Conservation (phyloP, 2,797 vertebrate species). For the Phoxinus dragarum region DNA sequence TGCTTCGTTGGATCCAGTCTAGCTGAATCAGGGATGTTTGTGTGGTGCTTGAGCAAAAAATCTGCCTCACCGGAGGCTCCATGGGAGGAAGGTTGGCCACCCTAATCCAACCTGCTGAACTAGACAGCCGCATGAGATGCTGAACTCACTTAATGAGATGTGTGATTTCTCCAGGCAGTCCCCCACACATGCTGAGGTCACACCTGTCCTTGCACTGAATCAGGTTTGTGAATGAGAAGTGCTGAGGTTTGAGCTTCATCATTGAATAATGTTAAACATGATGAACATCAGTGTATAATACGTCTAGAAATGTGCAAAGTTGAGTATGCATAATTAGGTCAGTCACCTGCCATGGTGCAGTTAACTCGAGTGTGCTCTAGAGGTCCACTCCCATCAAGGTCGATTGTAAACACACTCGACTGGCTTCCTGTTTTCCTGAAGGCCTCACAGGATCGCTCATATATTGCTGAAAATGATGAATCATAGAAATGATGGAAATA, state of each 20-base stretch:
- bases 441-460: constrained; percentile 62
- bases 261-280: constrained; percentile 30
- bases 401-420: constrained; percentile 57
- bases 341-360: constrained; percentile 57
- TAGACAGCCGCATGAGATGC: constrained; percentile 40
- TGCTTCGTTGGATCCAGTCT: constrained; percentile 8
- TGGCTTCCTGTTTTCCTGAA: constrained; percentile 58
- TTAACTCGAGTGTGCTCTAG: constrained; percentile 57
- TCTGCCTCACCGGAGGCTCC: constrained; percentile 35
- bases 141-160: constrained; percentile 55
- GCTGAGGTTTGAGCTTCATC: constrained; percentile 44
- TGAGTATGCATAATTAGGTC: not conserved
- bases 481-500: constrained; percentile 26
- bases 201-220: constrained; percentile 43
- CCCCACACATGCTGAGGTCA: constrained; percentile 50
- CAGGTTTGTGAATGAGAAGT: constrained; percentile 37
- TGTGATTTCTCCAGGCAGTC: constrained; percentile 49
- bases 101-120: constrained; percentile 42
- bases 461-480: constrained; percentile 57
- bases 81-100: constrained; percentile 24
- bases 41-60: constrained; percentile 20
- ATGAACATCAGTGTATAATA: constrained; percentile 36
- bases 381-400: constrained; percentile 61
- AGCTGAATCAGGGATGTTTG: constrained; percentile 46
- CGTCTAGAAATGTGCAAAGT: not conserved